Base-by-base conservation (phyloP, 2,888 invertebrate species). In the Siphlonurus alternatus region DNA sequence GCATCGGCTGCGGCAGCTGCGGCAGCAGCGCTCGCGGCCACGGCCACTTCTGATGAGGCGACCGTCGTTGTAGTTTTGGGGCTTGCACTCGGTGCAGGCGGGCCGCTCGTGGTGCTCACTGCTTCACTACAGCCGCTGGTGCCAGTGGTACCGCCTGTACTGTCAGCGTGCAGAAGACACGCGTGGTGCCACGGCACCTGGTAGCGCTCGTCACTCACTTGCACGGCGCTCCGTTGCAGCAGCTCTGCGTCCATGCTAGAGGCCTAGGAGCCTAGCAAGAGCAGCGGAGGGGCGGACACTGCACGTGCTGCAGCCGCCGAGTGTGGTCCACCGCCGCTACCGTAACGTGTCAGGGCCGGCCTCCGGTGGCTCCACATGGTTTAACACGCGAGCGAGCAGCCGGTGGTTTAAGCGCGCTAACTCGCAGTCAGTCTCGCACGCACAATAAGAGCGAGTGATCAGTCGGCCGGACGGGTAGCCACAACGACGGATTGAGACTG, bases 1-100 rank as follows among this genome's bases (percentile, higher is more conserved):
- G 78, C 79, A 78, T 79, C 78, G 79, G 79, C 78, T 78, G 79
- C 76, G 78, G 76, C 73, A 76, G 77, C 62, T 62, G 63, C 38
- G 60, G 76, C 76, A 76, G 76, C 75, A 76, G 75, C 77, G 61
- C n/a, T n/a, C 23, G 23, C 22, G 23, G 20, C 62, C 63, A 56
- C 56, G 38, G 20, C 24, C 22, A 38, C 59, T 23, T 19, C 63
- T 15, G 59, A 25, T 25, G 63, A 38, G n/a, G 24, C 20, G 18
- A 20, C 38, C 19, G 61, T 25, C n/a, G 38, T 38, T 38, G 20
- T 38, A 38, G 61, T 25, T 10, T 38, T 38, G 38, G 38, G 5
- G 15, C 15, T 38, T 38, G 38, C 38, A 38, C 38, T 38, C n/a
- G n/a, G n/a, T 38, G 5, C 38, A 38, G 38, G 38, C 15, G 38